Percentiles rank a stretch among this genome's conserved stretches.
These are phyloP conservation scores for Xiphorhynchus elegans DNA, from an alignment of 2,113 vertebrate species.

Conservation along the genomic window DNA sequence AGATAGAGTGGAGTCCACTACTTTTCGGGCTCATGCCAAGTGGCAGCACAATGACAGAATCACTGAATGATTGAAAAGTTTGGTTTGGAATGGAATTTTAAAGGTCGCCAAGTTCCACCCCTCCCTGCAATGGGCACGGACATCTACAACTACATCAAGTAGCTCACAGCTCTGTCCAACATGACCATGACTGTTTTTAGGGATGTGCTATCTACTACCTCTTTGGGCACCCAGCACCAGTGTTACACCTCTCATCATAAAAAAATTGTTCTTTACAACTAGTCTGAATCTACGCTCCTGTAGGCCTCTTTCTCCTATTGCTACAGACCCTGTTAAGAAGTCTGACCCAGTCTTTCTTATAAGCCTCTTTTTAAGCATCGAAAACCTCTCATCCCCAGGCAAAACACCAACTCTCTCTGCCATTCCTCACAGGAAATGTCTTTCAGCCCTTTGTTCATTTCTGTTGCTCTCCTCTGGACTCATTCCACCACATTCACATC, in stretches of 20 bases:
- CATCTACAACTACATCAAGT: background rate
- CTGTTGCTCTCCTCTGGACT: rapidly evolving
- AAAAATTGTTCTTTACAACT: background rate
- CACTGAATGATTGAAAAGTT: background rate
- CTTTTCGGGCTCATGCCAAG: background rate
- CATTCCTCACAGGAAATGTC: rapidly evolving
- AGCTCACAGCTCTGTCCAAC: background rate
- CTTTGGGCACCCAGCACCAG: background rate
- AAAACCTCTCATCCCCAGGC: background rate
- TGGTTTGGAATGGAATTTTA: background rate
- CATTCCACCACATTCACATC: rapidly evolving
- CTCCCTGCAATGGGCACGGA: background rate
- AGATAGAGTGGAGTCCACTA: rapidly evolving
- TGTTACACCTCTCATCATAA: background rate
- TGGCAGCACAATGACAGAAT: background rate
- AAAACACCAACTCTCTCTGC: background rate
- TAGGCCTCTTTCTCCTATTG: rapidly evolving
- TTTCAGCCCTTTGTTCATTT: background rate
- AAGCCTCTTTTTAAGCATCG: rapidly evolving
- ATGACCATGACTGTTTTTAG: background rate
- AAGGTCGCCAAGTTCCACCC: background rate
- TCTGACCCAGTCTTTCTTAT: background rate
- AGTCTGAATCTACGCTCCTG: background rate
- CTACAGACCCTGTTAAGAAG: background rate
- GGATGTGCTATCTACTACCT: background rate